phyloP scores from a whole-genome alignment of 1,140 invertebrate species.

The Pemphigus obesinymphae region DNA sequence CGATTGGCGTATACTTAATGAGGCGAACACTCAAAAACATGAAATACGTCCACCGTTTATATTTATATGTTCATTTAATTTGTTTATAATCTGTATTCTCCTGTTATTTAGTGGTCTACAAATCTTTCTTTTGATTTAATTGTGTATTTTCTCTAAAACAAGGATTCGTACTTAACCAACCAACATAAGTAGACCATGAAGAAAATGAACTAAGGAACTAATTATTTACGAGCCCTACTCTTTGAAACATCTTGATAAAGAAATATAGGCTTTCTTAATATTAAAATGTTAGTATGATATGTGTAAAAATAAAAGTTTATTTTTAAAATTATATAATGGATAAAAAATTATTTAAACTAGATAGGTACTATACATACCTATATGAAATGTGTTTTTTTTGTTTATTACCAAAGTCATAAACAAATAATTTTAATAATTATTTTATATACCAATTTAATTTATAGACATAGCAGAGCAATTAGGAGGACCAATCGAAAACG shows the following conservation, averaged over 20 bases:
- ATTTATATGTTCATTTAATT: slow-evolving; percentile 33
- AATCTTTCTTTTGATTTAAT: slow-evolving; percentile 30
- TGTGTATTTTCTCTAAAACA: not conserved
- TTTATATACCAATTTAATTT: not conserved
- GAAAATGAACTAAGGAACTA: not conserved
- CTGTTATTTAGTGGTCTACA: slow-evolving; percentile 24
- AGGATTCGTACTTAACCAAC: slow-evolving; percentile 24
- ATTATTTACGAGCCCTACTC: not conserved
- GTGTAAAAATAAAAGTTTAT: not conserved
- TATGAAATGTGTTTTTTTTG: too few relatives aligned
- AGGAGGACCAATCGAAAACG: slow-evolving; percentile 21
- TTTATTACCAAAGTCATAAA: too few relatives aligned
- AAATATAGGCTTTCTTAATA: not conserved
- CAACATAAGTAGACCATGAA: slow-evolving; percentile 24
- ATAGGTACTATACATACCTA: too few relatives aligned
- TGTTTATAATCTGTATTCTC: slow-evolving; percentile 25
- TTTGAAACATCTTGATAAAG: not conserved
- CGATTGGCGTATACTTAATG: slow-evolving; percentile 35
- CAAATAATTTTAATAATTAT: not conserved
- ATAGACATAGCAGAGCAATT: slow-evolving; percentile 19
- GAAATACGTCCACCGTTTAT: slow-evolving; percentile 22
- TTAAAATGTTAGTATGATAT: not conserved
- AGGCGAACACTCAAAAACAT: slow-evolving; percentile 26
- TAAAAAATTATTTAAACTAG: too few relatives aligned
- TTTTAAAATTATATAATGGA: too few relatives aligned